phyloP scores from a whole-genome alignment of 2,113 vertebrate genomes.

The Pogona vitticeps region DNA sequence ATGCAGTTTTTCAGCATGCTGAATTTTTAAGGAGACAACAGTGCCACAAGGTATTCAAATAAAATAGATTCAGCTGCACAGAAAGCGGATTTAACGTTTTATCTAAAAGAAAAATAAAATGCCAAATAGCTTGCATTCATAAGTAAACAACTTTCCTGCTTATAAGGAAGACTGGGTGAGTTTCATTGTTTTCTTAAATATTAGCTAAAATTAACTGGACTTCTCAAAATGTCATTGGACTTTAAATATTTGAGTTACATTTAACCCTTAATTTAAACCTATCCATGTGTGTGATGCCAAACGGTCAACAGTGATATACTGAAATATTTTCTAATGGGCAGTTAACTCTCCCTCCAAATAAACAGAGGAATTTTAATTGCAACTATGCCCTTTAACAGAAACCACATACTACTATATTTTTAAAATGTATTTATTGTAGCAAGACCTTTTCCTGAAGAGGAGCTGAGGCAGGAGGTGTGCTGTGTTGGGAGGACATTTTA shows the following conservation, averaged over 20 bases:
- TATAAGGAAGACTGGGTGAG: background rate
- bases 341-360: background rate
- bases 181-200: slow-evolving; percentile 22
- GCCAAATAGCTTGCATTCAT: slow-evolving; percentile 16
- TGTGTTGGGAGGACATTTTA: no score
- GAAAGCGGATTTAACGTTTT: background rate
- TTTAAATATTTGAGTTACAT: background rate
- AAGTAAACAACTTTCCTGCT: slow-evolving; percentile 9
- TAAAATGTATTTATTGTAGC: no score
- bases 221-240: background rate
- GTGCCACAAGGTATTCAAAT: background rate
- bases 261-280: background rate
- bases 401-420: background rate
- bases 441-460: no score
- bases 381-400: no score
- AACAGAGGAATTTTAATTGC: no score
- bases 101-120: slow-evolving; percentile 31
- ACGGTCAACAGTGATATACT: background rate
- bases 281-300: background rate
- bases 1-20: background rate
- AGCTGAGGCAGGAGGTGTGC: no score
- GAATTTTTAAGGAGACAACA: slow-evolving; percentile 17
- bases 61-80: background rate
- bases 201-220: background rate
- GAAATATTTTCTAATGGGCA: background rate